Evolutionary conservation across 2,797 vertebrate genomes (phyloP).

Genomic region (Premnoplex brunnescens): DNA sequence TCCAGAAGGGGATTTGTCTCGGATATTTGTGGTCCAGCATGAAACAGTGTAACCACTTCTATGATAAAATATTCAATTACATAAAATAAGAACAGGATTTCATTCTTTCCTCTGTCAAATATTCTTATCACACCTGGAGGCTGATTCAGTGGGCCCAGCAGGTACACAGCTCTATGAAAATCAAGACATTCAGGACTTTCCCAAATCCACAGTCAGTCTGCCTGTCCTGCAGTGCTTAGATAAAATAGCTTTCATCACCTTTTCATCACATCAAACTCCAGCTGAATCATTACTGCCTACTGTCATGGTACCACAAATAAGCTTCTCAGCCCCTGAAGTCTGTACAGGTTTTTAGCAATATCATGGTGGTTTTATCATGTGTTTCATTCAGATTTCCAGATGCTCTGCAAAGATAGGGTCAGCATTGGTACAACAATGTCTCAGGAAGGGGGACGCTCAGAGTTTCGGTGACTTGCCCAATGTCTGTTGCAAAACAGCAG

Average conservation of each 20-base stretch:
- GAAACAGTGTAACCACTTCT: neutral
- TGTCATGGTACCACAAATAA: neutral
- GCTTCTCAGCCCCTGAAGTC: neutral
- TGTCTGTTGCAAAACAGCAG: slow-evolving; percentile 22
- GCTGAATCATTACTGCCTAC: neutral
- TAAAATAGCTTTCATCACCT: slow-evolving; percentile 43
- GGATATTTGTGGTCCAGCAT: neutral
- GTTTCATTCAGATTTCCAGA: neutral
- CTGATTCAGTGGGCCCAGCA: neutral
- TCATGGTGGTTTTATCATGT: neutral
- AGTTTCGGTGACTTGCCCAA: slow-evolving; percentile 26
- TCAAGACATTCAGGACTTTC: neutral
- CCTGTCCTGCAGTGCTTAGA: neutral
- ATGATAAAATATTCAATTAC: neutral
- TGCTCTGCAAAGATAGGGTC: neutral
- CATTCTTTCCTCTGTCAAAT: neutral
- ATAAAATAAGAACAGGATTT: neutral
- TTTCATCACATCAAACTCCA: slow-evolving; percentile 21
- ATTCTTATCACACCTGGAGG: neutral
- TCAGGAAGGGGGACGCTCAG: neutral
- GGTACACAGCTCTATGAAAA: neutral
- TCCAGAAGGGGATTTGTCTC: neutral
- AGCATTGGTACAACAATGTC: neutral
- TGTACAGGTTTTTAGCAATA: neutral
- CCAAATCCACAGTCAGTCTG: neutral